These are phyloP conservation scores for Oryzias javanicus DNA, from an alignment of 2,113 vertebrate species.

Conservation along the genomic window DNA sequence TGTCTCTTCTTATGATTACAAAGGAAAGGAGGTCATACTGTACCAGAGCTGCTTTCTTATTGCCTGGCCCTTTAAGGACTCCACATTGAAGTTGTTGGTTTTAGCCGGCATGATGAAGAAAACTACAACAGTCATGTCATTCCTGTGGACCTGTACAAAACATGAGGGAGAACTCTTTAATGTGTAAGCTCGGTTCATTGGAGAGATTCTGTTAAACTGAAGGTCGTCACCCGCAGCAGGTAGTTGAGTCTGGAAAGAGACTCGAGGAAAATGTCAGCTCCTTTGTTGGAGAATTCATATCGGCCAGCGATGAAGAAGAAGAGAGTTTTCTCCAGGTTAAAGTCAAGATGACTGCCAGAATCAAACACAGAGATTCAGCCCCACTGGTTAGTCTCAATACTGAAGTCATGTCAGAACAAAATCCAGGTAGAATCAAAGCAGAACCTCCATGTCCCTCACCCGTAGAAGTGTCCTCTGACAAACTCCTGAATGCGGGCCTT, in stretches of 20 bases:
- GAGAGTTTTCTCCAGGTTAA: conserved; percentile 92
- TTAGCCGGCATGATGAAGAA: conserved; percentile 99
- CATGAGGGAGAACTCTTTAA: no score
- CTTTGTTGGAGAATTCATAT: conserved; percentile 97
- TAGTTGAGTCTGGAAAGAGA: conserved; percentile 94
- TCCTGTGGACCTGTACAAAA: conserved; percentile 83
- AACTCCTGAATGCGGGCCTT: conserved; percentile 95
- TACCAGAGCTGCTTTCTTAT: conserved; percentile 96
- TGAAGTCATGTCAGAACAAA: no score
- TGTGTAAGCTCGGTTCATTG: neutral
- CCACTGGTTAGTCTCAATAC: no score
- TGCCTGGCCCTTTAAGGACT: conserved; percentile 94
- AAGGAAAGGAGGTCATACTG: neutral
- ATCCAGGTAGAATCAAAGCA: no score
- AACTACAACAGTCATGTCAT: conserved; percentile 88
- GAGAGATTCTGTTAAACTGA: neutral
- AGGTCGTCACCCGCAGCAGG: conserved; percentile 84
- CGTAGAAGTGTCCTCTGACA: conserved; percentile 96
- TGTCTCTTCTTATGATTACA: neutral
- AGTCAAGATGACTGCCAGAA: conserved; percentile 87
- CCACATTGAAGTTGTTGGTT: conserved; percentile 98
- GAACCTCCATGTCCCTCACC: conserved; percentile 72
- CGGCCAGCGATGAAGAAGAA: conserved; percentile 97
- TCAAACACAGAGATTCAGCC: no score
- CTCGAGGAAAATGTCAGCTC: conserved; percentile 95